Base-by-base conservation (phyloP, 2,888 invertebrate species). In the Melanotus villosus region DNA sequence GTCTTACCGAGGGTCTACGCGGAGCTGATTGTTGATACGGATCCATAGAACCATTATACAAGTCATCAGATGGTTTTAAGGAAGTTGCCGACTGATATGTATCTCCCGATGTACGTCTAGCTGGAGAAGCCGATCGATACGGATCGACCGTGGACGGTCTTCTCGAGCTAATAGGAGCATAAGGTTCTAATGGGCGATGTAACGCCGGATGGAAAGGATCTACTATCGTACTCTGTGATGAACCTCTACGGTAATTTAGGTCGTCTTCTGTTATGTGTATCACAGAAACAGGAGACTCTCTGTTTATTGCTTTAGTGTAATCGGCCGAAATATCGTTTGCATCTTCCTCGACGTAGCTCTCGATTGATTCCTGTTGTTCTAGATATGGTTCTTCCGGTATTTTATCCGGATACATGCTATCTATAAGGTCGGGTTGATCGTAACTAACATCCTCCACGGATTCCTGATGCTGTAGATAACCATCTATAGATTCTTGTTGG, bases 171-270 rank as follows among this genome's bases (percentile, higher is more conserved):
- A 76, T 68, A 2, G 78, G 74, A 2, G 71, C 72, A 59, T 77
- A 75, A 3, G 72, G 69, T 45, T 79, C 78, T 41, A 73, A 70
- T 0, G 56, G 78, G 65, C 63, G 54, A 23, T 71, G 76, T 18
- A 80, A 73, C 19, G 83, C 79, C n/a, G 86, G 85, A 75, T 85
- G 84, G 77, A 87, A 89, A 1, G 88, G 87, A 77, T 89, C 89
- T 38, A 88, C 86, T 57, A 89, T 84, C 43, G 88, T 88, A 71
- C 87, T 86, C 69, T 78, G 84, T 4, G 84, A 84, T 2, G 84
- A 83, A 36, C 83, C 84, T 47, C 84, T 77, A 12, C 83, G 79
- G 32, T 80, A 72, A 65, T 75, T 74, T 41, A 76, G 75, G 12
- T 79, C 80, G 59, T 82, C 82, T 21, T 78, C 77, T 52, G 85